Percentiles rank a stretch among this genome's conserved stretches.
These are phyloP conservation scores for Hyles lineata DNA, from an alignment of 2,888 invertebrate genomes.

Conservation along the genomic window DNA sequence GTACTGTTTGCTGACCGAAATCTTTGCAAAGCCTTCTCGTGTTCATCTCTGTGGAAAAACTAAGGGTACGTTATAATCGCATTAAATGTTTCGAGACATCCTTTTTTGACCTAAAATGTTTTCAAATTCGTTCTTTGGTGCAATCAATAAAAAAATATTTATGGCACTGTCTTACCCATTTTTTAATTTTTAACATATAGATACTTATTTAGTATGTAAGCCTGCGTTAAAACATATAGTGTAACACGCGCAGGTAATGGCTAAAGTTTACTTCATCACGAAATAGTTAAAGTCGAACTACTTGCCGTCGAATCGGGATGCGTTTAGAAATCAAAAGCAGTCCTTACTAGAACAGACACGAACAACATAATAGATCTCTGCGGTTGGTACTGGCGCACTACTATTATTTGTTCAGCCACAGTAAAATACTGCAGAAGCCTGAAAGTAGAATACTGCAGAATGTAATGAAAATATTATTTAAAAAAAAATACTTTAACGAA, in stretches of 20 bases:
- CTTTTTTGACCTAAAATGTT: too few relatives aligned
- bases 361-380: background rate
- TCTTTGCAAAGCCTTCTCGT: background rate
- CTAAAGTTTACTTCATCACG: background rate
- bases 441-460: background rate
- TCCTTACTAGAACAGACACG: slow-evolving; percentile 33
- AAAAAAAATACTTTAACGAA: too few relatives aligned
- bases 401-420: background rate
- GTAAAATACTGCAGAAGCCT: background rate
- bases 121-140: too few relatives aligned
- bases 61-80: too few relatives aligned
- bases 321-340: slow-evolving; percentile 39
- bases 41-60: background rate
- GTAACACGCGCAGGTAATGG: background rate
- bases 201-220: too few relatives aligned
- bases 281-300: background rate
- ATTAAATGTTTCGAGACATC: too few relatives aligned
- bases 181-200: too few relatives aligned
- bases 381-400: background rate
- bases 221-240: too few relatives aligned
- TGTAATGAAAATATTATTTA: too few relatives aligned
- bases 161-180: too few relatives aligned
- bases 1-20: background rate
- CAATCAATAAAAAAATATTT: too few relatives aligned
- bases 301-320: slow-evolving; percentile 29